Base-by-base conservation (phyloP, 1,140 invertebrate genomes). In the Bathynomus jamesi region DNA sequence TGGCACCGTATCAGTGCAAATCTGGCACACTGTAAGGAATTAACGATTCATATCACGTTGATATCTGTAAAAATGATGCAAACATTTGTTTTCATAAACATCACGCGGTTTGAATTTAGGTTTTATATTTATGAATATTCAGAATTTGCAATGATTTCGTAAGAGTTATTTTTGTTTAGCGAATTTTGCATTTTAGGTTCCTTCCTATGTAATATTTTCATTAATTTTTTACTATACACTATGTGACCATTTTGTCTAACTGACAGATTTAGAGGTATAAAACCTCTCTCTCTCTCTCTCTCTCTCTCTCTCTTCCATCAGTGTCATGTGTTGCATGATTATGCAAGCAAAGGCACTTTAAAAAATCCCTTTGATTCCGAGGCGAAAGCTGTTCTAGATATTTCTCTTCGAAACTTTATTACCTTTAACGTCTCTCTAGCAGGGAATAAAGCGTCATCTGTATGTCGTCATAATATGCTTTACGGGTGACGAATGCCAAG, bases 271-370 rank as follows among this genome's bases (percentile, higher is more conserved):
- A n/a, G n/a, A n/a, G n/a, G n/a, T n/a, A n/a, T n/a, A n/a, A n/a
- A n/a, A n/a, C n/a, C 65, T 66, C 65, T 28, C 40, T 53, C 40
- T 53, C 40, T 53, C 40, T 53, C 40, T 53, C 40, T 53, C 40
- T 53, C 40, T 53, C 40, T 53, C 40, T 53, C 40, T 53, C 40
- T 53, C 40, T 53, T 21, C 21, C 40, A 17, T 8, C 32, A 17
- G 11, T 53, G 13, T 53, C 5, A 53, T 3, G 13, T 53, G 2
- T 53, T 53, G n/a, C n/a, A n/a, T n/a, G n/a, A n/a, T n/a, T n/a
- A n/a, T n/a, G n/a, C n/a, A n/a, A n/a, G n/a, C n/a, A n/a, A n/a
- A n/a, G n/a, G n/a, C n/a, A n/a, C n/a, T n/a, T n/a, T n/a, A n/a
- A 53, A 53, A 53, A 53, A 17, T 17, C 21, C 7, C 17, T 40